A percentile compares a stretch with the other conserved stretches of the same genome.
Conservation (phyloP, 2,113 vertebrate species). For the Chlorocebus sabaeus region DNA sequence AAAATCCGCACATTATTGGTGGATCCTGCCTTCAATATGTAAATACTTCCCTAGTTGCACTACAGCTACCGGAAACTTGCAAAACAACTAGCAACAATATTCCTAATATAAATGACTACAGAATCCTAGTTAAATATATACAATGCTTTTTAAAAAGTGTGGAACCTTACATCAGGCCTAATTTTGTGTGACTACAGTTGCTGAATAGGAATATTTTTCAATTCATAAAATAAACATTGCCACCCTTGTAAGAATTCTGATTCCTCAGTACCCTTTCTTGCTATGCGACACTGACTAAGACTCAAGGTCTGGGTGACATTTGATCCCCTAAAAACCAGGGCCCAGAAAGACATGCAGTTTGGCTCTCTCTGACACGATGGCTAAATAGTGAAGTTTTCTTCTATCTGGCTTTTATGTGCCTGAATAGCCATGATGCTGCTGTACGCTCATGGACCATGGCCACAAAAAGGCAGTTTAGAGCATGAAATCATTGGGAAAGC, state of each 20-base stretch:
- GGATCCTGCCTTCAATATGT: not conserved
- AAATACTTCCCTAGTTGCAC: not conserved
- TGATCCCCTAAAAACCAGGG: not conserved
- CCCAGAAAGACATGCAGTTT: fast-evolving
- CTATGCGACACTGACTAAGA: fast-evolving
- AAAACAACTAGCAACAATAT: not conserved
- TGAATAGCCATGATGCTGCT: not conserved
- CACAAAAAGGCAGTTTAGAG: not conserved
- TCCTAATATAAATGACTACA: not conserved
- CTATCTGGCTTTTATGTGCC: not conserved
- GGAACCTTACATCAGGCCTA: not conserved
- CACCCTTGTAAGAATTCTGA: not conserved
- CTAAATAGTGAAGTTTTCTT: not conserved
- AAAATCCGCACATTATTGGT: too few relatives aligned
- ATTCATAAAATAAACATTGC: not conserved
- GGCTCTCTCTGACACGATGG: not conserved
- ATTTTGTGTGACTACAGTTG: not conserved
- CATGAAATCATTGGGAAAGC: not conserved
- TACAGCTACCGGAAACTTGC: not conserved
- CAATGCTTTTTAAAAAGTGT: not conserved
- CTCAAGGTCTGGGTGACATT: too few relatives aligned
- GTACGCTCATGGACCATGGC: not conserved
- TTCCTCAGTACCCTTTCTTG: not conserved
- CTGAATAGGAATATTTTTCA: not conserved
- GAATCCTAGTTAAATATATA: not conserved